These are phyloP conservation scores for Pteropus alecto DNA, from an alignment of 2,113 vertebrate species.

Conservation along the genomic window DNA sequence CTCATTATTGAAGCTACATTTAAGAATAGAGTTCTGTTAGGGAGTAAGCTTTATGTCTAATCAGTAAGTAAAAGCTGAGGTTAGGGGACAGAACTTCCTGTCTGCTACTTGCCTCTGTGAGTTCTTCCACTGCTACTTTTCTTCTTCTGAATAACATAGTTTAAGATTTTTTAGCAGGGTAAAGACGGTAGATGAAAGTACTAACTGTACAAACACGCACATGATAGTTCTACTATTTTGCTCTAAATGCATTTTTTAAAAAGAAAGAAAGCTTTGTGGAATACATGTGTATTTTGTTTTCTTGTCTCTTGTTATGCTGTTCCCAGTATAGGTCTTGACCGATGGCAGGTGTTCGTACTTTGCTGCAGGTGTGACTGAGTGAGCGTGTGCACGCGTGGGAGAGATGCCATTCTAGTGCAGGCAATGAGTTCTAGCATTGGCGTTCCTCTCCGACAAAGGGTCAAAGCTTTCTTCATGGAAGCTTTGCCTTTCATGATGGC, in stretches of 20 bases:
- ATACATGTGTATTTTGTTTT: neutral
- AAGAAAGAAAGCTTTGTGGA: neutral
- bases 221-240: neutral
- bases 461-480: neutral
- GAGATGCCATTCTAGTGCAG: neutral
- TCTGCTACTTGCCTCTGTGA: neutral
- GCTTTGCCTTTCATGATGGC: neutral
- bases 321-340: neutral
- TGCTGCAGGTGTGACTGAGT: neutral
- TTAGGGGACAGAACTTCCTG: neutral
- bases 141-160: neutral
- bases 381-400: no score
- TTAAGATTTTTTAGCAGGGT: neutral
- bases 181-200: neutral
- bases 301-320: neutral
- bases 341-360: neutral
- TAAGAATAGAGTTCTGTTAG: neutral
- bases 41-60: neutral
- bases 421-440: neutral
- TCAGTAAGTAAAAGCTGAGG: neutral
- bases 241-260: neutral
- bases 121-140: neutral
- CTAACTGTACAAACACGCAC: neutral
- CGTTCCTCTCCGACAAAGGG: neutral
- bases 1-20: neutral